Evolutionary conservation across 2,797 vertebrate species (phyloP), one percentile per base, ranked within the genome.

Genomic region (Dermochelys coriacea): DNA sequence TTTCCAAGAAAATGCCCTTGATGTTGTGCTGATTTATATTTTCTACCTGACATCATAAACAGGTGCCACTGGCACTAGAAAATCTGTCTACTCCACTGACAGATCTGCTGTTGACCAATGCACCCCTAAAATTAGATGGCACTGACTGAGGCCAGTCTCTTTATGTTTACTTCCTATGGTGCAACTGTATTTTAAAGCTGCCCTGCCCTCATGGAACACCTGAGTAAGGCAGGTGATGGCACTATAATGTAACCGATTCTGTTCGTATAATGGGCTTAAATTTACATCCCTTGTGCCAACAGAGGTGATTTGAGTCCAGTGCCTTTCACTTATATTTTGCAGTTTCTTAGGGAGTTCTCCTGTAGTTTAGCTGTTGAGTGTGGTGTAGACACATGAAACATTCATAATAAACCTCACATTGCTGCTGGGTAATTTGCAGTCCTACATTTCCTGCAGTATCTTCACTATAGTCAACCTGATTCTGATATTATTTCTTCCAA

Each of bases 391-490:
- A 25, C 23, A 41, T 75, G 41, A 75, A 45, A 75, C 23, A 75
- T 15, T 75, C 23, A 15, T 14, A 29, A 47, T 75, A 47, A 47
- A 47, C 41, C 5, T 50, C 12, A 2, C 6, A 1, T 14, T 18
- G 4, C 61, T 4, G 0, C 3, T 27, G 0, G 18, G 11, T 2
- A 15, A 29, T 11, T 6, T 82, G 59, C 87, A 86, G 52, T 52
- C 51, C 59, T 4, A 49, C 2, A 1, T n/a, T 81, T 61, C 82
- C 61, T 29, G 1, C 0, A 0, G 47, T 37, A 3, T 3, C 0
- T 5, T 2, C 1, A 61, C 9, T 61, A 61, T 15, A 34, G 18
- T 68, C 1, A 19, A 34, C 8, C 16, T 64, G 49, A 1, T 11
- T 9, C 37, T 9, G 54, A 10, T 21, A 2, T n/a, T 64, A 64